Conservation (phyloP, 1,140 invertebrate genomes). For the Sitobion miscanthi region DNA sequence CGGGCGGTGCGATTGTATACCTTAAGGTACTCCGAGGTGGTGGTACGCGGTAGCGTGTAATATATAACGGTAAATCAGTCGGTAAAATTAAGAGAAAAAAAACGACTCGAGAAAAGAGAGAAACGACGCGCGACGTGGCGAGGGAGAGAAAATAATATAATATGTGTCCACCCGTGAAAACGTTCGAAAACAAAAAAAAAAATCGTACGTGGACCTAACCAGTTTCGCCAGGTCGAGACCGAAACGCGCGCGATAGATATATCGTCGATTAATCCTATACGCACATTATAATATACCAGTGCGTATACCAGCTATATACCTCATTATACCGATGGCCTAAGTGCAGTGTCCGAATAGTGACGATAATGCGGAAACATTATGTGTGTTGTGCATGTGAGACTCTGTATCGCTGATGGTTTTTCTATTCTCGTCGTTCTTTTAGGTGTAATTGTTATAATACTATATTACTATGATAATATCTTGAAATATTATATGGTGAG, state of each 20-base stretch:
- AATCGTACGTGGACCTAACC: background rate
- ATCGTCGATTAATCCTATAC: conserved; percentile 9
- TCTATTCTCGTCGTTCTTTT: background rate
- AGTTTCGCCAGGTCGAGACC: conserved; percentile 5
- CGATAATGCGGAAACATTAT: background rate
- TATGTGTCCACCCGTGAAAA: background rate
- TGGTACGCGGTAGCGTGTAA: background rate
- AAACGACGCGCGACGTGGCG: too few relatives aligned
- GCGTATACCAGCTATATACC: background rate
- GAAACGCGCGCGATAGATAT: background rate
- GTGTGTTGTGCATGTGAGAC: too few relatives aligned
- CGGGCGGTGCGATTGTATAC: too few relatives aligned
- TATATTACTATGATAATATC: too few relatives aligned
- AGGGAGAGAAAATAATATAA: conserved; percentile 24
- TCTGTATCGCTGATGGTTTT: background rate
- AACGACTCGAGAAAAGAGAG: background rate
- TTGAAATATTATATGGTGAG: too few relatives aligned
- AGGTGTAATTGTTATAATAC: background rate
- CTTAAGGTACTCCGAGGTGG: background rate
- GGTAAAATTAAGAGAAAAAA: background rate
- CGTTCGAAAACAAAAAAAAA: background rate
- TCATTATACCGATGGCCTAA: background rate
- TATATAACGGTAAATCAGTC: background rate
- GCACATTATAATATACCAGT: background rate
- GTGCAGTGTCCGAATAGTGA: background rate